phyloP scores from a whole-genome alignment of 2,797 vertebrate genomes.

The Vespertilio murinus region DNA sequence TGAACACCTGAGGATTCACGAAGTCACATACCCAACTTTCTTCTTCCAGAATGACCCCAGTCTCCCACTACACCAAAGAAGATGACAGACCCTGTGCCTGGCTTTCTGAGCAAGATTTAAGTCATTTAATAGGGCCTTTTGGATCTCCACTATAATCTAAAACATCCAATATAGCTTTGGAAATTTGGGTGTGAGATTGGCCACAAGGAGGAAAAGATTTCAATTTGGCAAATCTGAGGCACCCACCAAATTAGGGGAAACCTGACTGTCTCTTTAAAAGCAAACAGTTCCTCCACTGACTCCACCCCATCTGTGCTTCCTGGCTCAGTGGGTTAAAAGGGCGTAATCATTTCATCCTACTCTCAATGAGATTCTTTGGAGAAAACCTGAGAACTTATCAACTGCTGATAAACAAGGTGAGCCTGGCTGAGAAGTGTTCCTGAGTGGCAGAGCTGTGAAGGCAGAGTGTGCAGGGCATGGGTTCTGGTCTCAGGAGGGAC shows the following conservation, averaged over 20 bases:
- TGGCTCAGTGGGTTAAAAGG: neutral
- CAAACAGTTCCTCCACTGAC: neutral
- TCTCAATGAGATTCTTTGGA: neutral
- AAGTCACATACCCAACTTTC: no score
- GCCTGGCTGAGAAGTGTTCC: neutral
- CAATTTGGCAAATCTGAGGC: neutral
- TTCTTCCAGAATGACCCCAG: no score
- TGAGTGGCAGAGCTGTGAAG: fast-evolving
- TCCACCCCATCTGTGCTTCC: slow-evolving; percentile 31
- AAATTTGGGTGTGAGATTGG: neutral
- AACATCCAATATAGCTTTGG: neutral
- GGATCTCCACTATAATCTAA: neutral
- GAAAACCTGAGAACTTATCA: neutral
- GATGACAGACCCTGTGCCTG: no score
- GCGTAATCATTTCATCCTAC: neutral
- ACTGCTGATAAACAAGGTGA: neutral
- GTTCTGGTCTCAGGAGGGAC: neutral
- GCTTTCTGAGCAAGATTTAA: no score
- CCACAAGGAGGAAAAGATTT: neutral
- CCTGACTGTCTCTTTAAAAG: slow-evolving; percentile 17
- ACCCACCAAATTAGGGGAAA: no score
- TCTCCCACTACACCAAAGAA: no score
- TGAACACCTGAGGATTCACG: no score
- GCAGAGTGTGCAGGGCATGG: no score
- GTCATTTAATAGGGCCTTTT: neutral